A percentile compares a stretch with the other conserved stretches of the same genome.
These are phyloP conservation scores for Panagrolaimus sp. DNA, from an alignment of 1,140 invertebrate genomes.

Conservation along the genomic window DNA sequence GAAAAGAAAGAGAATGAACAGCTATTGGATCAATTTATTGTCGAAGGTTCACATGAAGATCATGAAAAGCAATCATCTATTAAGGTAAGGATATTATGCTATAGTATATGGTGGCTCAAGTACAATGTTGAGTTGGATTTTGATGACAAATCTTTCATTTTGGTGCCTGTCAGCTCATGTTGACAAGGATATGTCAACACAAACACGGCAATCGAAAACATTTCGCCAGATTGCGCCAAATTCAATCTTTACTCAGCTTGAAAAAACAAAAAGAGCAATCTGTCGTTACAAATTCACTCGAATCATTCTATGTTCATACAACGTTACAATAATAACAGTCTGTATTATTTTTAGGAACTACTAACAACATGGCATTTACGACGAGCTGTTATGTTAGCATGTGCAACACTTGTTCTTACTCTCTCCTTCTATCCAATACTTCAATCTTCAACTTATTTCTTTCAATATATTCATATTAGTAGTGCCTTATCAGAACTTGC, in stretches of 20 bases:
- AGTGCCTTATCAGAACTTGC: slow-evolving; percentile 40
- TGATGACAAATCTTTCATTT: too few relatives aligned
- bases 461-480: slow-evolving; percentile 30
- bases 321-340: too few relatives aligned
- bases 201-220: too few relatives aligned
- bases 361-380: slow-evolving; percentile 44
- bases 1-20: slow-evolving; percentile 37
- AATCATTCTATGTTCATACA: too few relatives aligned
- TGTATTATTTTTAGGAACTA: slow-evolving; percentile 39
- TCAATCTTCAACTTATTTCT: slow-evolving; percentile 45
- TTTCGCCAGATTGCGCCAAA: too few relatives aligned
- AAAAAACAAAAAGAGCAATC: too few relatives aligned
- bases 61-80: slow-evolving; percentile 32
- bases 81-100: slow-evolving; percentile 26
- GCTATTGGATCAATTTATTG: slow-evolving; percentile 34
- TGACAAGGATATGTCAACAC: too few relatives aligned
- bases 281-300: too few relatives aligned
- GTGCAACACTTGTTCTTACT: slow-evolving; percentile 40
- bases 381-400: slow-evolving; percentile 39
- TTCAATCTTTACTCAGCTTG: too few relatives aligned
- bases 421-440: slow-evolving; percentile 49
- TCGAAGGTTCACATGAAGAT: slow-evolving; percentile 33
- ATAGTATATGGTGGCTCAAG: too few relatives aligned
- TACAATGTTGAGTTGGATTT: too few relatives aligned
- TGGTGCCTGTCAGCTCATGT: too few relatives aligned